A percentile compares a stretch with the other conserved stretches of the same genome.
These are phyloP conservation scores for Epizoanthus ramosus DNA, from an alignment of 92 coral and sea anemone genomes.

Conservation along the genomic window DNA sequence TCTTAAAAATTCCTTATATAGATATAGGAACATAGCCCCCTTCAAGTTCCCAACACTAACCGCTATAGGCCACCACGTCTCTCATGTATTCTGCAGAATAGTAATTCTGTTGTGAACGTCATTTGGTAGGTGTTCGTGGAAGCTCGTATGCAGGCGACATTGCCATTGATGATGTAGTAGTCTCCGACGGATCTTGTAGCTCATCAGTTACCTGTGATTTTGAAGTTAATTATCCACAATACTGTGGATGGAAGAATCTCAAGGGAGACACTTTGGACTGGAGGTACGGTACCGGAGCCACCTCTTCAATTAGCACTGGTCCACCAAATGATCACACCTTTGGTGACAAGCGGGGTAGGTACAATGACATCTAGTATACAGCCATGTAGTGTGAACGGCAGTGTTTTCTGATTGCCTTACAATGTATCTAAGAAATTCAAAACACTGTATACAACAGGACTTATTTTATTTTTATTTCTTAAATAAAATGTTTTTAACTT, in stretches of 20 bases:
- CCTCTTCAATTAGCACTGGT: slow-evolving; percentile 76
- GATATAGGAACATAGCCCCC: too few species aligned
- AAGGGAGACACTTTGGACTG: slow-evolving; percentile 73
- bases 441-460: too few species aligned
- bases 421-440: too few species aligned
- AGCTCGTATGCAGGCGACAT: slow-evolving; percentile 79
- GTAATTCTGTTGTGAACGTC: too few species aligned
- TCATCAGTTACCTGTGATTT: slow-evolving; percentile 75
- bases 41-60: too few species aligned
- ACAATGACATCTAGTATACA: neutral
- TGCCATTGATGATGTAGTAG: slow-evolving; percentile 82
- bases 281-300: slow-evolving; percentile 75
- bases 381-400: too few species aligned
- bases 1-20: too few species aligned
- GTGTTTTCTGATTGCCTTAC: too few species aligned
- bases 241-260: slow-evolving; percentile 80
- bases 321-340: slow-evolving; percentile 92
- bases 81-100: too few species aligned
- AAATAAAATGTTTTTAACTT: too few species aligned
- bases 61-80: too few species aligned
- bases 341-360: slow-evolving; percentile 82
- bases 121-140: slow-evolving; percentile 75
- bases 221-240: slow-evolving; percentile 64
- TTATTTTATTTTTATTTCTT: too few species aligned
- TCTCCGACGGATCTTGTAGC: slow-evolving; percentile 55